These are phyloP conservation scores for Poicephalus gulielmi DNA, from an alignment of 2,113 vertebrate species.

Conservation along the genomic window DNA sequence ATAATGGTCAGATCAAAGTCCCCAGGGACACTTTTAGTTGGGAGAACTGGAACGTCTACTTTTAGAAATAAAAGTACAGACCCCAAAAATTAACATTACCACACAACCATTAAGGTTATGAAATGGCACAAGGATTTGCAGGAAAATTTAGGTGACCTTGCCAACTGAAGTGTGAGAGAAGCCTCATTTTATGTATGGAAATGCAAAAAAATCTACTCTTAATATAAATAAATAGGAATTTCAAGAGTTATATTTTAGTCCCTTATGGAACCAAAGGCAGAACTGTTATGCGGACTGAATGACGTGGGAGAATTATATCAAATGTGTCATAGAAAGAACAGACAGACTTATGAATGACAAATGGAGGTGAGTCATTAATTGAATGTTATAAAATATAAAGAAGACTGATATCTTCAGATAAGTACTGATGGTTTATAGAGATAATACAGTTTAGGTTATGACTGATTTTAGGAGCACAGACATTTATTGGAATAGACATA, in stretches of 20 bases:
- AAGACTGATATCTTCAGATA: background rate
- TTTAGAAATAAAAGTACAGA: background rate
- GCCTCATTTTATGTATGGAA: background rate
- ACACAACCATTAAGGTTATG: background rate
- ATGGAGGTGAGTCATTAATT: constrained; percentile 15
- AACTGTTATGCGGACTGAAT: background rate
- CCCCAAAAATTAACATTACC: background rate
- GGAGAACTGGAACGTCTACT: background rate
- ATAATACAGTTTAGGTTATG: constrained; percentile 11
- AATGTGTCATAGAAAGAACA: background rate
- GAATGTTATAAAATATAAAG: background rate
- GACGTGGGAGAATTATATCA: background rate
- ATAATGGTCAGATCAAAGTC: background rate
- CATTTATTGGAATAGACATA: background rate
- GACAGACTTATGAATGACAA: background rate
- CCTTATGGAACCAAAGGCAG: background rate
- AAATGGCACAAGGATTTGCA: background rate
- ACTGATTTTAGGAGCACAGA: background rate
- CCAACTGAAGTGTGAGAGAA: background rate
- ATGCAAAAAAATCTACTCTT: background rate
- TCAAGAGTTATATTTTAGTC: background rate
- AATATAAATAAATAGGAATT: background rate
- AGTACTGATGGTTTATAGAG: background rate
- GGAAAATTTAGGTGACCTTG: background rate
- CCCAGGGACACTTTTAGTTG: background rate